Evolutionary conservation across 2,888 invertebrate species (phyloP), one percentile per base, ranked within the genome.

Genomic region (Danaus chrysippus): DNA sequence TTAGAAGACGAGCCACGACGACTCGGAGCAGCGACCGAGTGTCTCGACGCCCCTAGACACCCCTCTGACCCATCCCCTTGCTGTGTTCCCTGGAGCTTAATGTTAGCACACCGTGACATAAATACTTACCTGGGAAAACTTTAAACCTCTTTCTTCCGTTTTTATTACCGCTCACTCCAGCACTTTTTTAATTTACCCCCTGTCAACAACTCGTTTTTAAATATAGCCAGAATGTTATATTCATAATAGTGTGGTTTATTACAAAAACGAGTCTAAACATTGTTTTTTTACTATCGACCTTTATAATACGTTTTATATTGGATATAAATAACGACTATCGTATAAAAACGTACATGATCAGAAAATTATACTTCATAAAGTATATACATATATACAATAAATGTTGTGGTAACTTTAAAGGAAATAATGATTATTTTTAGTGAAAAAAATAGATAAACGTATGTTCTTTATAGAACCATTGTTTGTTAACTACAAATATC

Each of bases 41-140:
- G 75, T 78, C 77, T 78, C 74, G 73, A 71, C 74, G 72, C 73
- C 75, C 71, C 75, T 74, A 77, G 74, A 77, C 81, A 81, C 82
- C 81, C 81, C 77, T 77, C 73, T 75, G 74, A 76, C 77, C 77
- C 81, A 74, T 76, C 79, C 83, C 80, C 78, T 77, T 71, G 73
- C 76, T 79, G 76, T 76, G 75, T 76, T 80, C 81, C 79, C 82
- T 70, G 68, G 82, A 76, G 81, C 71, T 76, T 76, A 75, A 79
- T 82, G 81, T 84, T 85, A 82, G 80, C 84, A 82, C 83, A 76
- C 76, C 77, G 79, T 83, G 79, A 83, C 82, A 84, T 84, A 86
- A 84, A 87, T 86, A 85, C 84, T 83, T 82, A 84, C 82, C 83
- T 82, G 78, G 71, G 68, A 71, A 78, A 85, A 84, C 74, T 82